phyloP scores from a whole-genome alignment of 2,797 vertebrate species.

The Pogoniulus pusillus region DNA sequence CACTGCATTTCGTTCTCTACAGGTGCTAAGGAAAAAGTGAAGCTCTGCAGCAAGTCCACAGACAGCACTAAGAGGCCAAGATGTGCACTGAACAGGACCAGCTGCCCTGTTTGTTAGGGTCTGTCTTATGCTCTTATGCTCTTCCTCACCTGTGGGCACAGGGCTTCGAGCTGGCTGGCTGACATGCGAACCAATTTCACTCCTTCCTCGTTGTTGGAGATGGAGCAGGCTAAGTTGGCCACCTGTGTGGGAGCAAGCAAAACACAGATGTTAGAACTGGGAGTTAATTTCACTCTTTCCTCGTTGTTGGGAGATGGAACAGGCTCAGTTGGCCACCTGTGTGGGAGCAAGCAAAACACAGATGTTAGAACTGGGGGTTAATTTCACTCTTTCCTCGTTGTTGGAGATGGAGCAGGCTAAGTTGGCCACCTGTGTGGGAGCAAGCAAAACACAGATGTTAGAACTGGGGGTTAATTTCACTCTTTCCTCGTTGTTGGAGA shows the following conservation, averaged over 20 bases:
- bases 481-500: constrained; percentile 98
- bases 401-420: too few species aligned
- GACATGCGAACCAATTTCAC: constrained; percentile 99
- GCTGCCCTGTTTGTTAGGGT: not conserved
- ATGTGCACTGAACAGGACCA: fast-evolving
- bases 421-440: too few species aligned
- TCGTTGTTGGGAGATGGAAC: constrained; percentile 98
- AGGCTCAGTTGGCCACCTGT: constrained; percentile 97
- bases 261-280: not conserved
- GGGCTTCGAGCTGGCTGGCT: constrained; percentile 93
- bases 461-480: too few species aligned
- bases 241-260: constrained; percentile 79
- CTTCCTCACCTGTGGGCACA: constrained; percentile 93
- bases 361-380: not conserved
- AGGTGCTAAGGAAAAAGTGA: not conserved
- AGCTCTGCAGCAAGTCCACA: not conserved
- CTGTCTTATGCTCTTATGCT: fast-evolving
- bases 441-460: too few species aligned
- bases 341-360: constrained; percentile 17
- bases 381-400: too few species aligned
- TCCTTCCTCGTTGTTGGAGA: constrained; percentile 98
- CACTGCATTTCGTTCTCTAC: fast-evolving
- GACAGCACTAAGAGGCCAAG: not conserved
- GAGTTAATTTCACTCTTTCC: constrained; percentile 91
- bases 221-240: constrained; percentile 97